Percentiles rank a stretch among this genome's conserved stretches.
Conservation (phyloP, 23 tunicate genomes). For the Phallusia fumigata region DNA sequence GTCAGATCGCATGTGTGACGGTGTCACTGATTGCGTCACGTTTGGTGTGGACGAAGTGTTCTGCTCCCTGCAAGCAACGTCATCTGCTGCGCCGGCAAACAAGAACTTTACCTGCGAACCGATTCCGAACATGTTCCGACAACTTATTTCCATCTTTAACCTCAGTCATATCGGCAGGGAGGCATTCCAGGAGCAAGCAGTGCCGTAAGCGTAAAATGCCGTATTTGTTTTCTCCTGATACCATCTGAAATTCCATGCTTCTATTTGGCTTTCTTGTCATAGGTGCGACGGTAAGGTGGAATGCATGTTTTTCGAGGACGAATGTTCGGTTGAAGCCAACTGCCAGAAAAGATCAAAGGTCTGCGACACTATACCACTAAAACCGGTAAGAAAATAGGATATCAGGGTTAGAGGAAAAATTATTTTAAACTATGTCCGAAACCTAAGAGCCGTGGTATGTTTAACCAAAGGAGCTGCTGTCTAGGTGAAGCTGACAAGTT, state of each 20-base stretch:
- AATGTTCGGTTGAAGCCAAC: constrained; percentile 33
- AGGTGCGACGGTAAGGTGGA: constrained; percentile 45
- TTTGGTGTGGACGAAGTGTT: constrained; percentile 24
- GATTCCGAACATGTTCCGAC: not conserved
- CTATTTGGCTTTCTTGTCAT: not conserved
- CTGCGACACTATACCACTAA: constrained; percentile 9
- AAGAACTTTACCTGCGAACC: not conserved
- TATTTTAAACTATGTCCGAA: too few relatives aligned
- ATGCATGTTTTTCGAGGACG: constrained; percentile 44
- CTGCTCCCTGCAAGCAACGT: not conserved
- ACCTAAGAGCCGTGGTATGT: too few relatives aligned
- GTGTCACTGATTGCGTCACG: constrained; percentile 21
- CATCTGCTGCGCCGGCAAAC: not conserved
- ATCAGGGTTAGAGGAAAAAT: too few relatives aligned
- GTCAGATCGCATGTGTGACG: constrained; percentile 21
- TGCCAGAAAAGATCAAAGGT: constrained; percentile 7
- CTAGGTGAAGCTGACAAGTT: not conserved
- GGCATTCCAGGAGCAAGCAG: not conserved
- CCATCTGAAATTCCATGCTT: too few relatives aligned
- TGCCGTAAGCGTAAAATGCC: not conserved
- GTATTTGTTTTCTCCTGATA: too few relatives aligned
- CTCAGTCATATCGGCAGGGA: not conserved
- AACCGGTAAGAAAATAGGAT: too few relatives aligned
- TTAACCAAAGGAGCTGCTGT: not conserved
- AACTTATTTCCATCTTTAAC: not conserved